Conservation (phyloP, 2,113 vertebrate species). For the Butorides virescens region DNA sequence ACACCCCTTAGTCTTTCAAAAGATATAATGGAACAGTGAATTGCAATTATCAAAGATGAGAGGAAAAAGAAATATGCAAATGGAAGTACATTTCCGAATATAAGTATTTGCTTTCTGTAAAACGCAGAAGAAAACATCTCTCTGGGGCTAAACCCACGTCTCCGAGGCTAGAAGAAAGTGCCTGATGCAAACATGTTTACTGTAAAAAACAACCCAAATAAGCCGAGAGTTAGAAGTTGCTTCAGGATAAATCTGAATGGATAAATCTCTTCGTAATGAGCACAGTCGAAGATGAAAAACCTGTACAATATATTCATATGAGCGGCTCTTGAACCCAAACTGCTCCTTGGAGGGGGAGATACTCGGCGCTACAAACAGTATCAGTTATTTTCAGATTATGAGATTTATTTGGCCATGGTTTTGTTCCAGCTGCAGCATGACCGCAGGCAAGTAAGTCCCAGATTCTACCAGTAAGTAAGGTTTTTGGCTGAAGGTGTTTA, state of each 20-base stretch:
- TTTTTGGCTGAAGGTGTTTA: background rate
- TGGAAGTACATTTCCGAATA: background rate
- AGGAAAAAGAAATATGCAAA: background rate
- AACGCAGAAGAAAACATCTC: background rate
- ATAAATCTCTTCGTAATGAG: background rate
- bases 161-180: background rate
- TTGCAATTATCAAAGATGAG: background rate
- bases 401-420: background rate
- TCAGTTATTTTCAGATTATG: background rate
- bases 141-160: background rate
- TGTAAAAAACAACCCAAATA: background rate
- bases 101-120: background rate
- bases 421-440: background rate
- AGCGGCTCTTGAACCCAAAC: background rate
- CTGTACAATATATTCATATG: too few relatives aligned
- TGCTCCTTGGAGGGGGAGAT: fast-evolving
- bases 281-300: too few relatives aligned
- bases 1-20: background rate
- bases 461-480: background rate
- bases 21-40: background rate
- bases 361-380: background rate
- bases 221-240: background rate
- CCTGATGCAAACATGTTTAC: background rate
- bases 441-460: background rate
- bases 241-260: background rate